Conservation (phyloP, 2,113 vertebrate species). For the Nanger granti region DNA sequence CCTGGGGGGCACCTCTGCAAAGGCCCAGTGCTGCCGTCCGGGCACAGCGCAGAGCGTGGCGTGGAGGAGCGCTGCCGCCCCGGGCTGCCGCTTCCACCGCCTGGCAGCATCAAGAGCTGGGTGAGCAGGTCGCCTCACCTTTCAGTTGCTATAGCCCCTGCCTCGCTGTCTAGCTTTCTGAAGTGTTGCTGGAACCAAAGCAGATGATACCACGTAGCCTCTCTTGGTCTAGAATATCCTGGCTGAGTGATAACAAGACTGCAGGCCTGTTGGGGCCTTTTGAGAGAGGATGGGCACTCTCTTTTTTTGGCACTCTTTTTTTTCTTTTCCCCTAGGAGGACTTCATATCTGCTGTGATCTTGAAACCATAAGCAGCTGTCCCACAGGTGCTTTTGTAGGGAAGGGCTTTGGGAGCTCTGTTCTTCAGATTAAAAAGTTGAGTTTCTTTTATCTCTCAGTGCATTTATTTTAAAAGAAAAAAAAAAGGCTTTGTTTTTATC, state of each 20-base stretch:
- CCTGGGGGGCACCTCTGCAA: neutral
- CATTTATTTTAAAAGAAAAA: neutral
- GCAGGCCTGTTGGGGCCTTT: neutral
- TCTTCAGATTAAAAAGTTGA: neutral
- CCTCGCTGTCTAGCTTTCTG: neutral
- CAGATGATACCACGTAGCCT: neutral
- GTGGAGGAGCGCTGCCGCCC: neutral
- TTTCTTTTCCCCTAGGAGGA: neutral
- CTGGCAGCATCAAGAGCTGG: neutral
- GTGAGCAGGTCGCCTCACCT: neutral
- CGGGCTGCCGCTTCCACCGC: neutral
- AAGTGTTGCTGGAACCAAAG: neutral
- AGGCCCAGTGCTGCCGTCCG: neutral
- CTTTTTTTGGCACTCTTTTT: neutral
- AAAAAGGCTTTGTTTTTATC: neutral
- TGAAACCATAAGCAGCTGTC: neutral
- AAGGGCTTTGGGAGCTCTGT: neutral
- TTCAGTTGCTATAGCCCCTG: neutral
- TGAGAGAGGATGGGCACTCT: neutral
- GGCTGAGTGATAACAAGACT: neutral
- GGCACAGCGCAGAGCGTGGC: neutral
- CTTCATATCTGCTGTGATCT: neutral
- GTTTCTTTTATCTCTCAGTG: neutral
- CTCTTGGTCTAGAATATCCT: neutral
- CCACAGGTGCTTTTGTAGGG: neutral